A percentile compares a stretch with the other conserved stretches of the same genome.
Evolutionary conservation across 92 coral and sea anemone species (phyloP).

Genomic region (Nematostella vectensis): DNA sequence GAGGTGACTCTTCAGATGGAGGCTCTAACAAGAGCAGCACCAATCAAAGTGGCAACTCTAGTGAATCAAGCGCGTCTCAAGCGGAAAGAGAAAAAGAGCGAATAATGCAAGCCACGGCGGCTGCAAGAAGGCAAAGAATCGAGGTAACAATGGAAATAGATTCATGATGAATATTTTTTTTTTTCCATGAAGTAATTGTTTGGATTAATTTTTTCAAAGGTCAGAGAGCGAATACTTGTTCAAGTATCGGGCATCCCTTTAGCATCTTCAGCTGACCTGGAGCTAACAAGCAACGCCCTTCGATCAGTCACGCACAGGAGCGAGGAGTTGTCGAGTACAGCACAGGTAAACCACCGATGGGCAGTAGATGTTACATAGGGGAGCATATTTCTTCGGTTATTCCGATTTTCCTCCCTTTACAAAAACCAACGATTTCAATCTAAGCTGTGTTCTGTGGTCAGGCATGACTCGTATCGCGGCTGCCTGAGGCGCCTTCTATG

Average conservation of each 20-base stretch:
- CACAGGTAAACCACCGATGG: slow-evolving; percentile 58
- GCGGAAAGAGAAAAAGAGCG: background rate
- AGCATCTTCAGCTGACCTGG: slow-evolving; percentile 23
- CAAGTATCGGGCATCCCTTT: slow-evolving; percentile 10
- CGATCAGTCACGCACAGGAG: slow-evolving; percentile 23
- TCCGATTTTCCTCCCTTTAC: too few species aligned
- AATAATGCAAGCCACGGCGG: background rate
- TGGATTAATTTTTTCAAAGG: slow-evolving; percentile 6
- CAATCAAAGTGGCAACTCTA: background rate
- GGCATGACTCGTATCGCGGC: too few species aligned
- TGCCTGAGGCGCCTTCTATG: too few species aligned
- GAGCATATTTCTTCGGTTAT: too few species aligned
- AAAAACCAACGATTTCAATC: too few species aligned
- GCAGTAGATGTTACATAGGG: too few species aligned
- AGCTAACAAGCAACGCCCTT: slow-evolving; percentile 29
- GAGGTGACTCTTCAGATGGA: background rate
- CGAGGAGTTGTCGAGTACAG: slow-evolving; percentile 34
- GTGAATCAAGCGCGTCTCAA: background rate
- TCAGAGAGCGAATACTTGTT: slow-evolving; percentile 9
- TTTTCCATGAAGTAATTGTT: too few species aligned
- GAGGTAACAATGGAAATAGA: too few species aligned
- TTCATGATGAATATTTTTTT: too few species aligned
- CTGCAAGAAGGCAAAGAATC: background rate
- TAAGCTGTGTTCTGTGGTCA: too few species aligned
- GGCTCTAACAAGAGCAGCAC: background rate